Base-by-base conservation (phyloP, 2,888 invertebrate species). In the Hanleya hanleyi region DNA sequence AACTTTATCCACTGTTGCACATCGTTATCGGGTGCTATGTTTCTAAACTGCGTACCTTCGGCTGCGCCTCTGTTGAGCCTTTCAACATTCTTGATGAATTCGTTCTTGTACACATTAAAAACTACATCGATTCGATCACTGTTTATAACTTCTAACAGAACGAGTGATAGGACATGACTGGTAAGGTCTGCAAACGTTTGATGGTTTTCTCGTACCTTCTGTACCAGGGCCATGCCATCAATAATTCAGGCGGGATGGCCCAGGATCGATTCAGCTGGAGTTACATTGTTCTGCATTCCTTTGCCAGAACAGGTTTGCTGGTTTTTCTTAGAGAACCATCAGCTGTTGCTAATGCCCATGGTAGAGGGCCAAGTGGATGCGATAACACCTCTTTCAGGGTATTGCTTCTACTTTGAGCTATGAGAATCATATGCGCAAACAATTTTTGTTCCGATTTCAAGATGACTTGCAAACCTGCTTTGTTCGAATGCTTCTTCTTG, bases 331-430 rank as follows among this genome's bases (percentile, higher is more conserved):
- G 50, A n/a, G 37, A 36, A 15, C 74, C 76, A 47, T 76, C 70
- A 26, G 67, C 68, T 29, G 66, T 76, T 32, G 74, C 61, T 29
- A 71, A n/a, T 12, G 47, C 47, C 47, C 47, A 41, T 41, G 47
- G 47, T n/a, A 15, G 12, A 41, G 50, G 71, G 33, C 71, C 71
- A 37, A 77, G 67, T n/a, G 69, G 77, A 70, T 78, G 75, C n/a
- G 37, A 35, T 26, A 78, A 69, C 9, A 78, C 72, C 9, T 78
- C 67, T 41, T 62, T n/a, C 38, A 74, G 75, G 38, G 72, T 51
- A 38, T 75, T 61, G 12, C 73, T 41, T 62, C 78, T 69, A 32
- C 69, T 70, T 37, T 37, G 37, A 15, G 70, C 77, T 6, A 78
- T 36, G 26, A 75, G 22, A 22, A 75, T 37, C 75, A 73, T 77